A percentile compares a stretch with the other conserved stretches of the same genome.
phyloP scores from a whole-genome alignment of 2,888 invertebrate genomes.

The Rhopalosiphum nymphaeae region DNA sequence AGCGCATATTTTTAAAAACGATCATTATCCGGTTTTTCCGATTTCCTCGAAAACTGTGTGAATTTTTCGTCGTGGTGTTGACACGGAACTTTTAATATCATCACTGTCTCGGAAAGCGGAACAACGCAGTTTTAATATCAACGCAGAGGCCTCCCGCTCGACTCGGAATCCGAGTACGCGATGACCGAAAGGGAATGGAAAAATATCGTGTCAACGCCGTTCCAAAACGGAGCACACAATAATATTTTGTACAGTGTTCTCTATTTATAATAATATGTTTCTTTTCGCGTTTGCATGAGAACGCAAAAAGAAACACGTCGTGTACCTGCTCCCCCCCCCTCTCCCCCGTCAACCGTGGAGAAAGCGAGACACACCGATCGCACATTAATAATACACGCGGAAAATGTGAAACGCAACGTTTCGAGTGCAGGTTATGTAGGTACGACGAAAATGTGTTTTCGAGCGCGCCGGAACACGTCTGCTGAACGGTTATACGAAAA shows the following conservation, averaged over 20 bases:
- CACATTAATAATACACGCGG: not conserved
- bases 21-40: not conserved
- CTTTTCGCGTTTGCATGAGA: not conserved
- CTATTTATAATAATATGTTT: not conserved
- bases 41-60: not conserved
- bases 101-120: not conserved
- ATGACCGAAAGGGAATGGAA: not conserved
- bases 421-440: not conserved
- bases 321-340: not conserved
- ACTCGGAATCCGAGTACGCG: not conserved
- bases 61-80: not conserved
- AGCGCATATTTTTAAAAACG: not conserved
- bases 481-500: not conserved
- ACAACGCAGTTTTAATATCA: not conserved
- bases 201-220: not conserved
- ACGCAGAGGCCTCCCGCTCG: not conserved
- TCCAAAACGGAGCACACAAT: too few species aligned
- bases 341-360: not conserved
- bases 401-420: not conserved
- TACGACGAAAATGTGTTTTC: conserved; percentile 2
- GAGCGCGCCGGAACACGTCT: conserved; percentile 2
- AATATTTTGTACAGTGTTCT: not conserved
- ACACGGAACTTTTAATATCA: not conserved
- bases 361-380: not conserved
- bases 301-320: not conserved